These are phyloP conservation scores for Parus major DNA, from an alignment of 2,113 vertebrate genomes.

Conservation along the genomic window DNA sequence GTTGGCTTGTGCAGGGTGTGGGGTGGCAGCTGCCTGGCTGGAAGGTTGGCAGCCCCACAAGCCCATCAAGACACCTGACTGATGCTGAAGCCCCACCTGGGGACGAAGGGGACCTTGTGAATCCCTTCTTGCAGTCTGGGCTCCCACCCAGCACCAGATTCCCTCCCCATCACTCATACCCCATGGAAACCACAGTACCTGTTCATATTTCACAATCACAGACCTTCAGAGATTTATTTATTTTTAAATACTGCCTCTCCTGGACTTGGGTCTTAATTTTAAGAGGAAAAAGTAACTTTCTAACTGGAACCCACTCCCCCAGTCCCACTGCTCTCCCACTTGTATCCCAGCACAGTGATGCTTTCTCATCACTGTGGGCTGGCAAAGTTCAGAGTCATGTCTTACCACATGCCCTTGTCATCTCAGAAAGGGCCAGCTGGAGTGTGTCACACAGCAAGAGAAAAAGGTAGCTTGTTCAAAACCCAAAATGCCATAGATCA, in stretches of 20 bases:
- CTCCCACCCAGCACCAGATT: background rate
- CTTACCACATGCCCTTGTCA: background rate
- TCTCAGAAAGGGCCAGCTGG: background rate
- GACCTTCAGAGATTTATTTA: background rate
- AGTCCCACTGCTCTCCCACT: background rate
- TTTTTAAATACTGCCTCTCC: background rate
- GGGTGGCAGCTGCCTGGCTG: constrained; percentile 14
- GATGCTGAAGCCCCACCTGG: background rate
- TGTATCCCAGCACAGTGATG: background rate
- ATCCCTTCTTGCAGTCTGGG: background rate
- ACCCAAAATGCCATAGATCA: background rate
- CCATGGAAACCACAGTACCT: background rate
- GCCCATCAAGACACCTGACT: background rate
- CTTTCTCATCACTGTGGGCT: background rate
- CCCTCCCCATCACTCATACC: fast-evolving
- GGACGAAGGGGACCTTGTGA: background rate
- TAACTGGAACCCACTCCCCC: background rate
- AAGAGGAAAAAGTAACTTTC: background rate
- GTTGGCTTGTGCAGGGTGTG: background rate
- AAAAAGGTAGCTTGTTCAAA: constrained; percentile 13
- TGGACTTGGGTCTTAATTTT: background rate
- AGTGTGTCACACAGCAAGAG: background rate
- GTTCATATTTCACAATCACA: background rate
- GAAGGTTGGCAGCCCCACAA: background rate
- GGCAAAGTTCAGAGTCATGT: background rate